These are phyloP conservation scores for Sturnus vulgaris DNA, from an alignment of 2,113 vertebrate genomes.

Conservation along the genomic window DNA sequence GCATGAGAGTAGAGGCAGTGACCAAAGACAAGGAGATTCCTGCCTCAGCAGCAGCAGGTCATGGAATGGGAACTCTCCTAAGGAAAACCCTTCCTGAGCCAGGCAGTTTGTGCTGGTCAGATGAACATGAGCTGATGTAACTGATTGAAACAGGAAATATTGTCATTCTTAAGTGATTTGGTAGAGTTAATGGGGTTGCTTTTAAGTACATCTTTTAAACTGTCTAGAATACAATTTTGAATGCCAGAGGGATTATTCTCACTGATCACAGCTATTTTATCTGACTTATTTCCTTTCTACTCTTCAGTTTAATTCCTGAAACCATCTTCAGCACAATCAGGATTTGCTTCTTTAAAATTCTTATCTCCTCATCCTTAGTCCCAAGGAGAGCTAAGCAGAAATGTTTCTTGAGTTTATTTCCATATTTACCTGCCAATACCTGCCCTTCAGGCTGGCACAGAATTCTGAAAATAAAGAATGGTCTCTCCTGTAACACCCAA, in stretches of 20 bases:
- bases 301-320: not conserved
- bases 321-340: not conserved
- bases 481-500: not conserved
- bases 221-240: not conserved
- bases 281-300: not conserved
- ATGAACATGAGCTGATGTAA: not conserved
- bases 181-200: not conserved
- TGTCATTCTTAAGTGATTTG: not conserved
- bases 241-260: not conserved
- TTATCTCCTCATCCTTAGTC: not conserved
- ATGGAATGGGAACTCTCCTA: not conserved
- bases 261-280: not conserved
- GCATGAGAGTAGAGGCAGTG: not conserved
- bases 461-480: not conserved
- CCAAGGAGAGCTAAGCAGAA: not conserved
- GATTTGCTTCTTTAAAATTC: not conserved
- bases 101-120: not conserved
- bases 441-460: not conserved
- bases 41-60: not conserved
- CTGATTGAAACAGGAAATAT: not conserved
- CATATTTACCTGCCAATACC: not conserved
- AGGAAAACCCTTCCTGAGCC: not conserved
- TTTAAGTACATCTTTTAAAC: not conserved
- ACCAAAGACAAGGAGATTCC: not conserved
- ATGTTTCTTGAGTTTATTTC: not conserved